Evolutionary conservation across 2,888 invertebrate species (phyloP).

Genomic region (Temnothorax unifasciatus): DNA sequence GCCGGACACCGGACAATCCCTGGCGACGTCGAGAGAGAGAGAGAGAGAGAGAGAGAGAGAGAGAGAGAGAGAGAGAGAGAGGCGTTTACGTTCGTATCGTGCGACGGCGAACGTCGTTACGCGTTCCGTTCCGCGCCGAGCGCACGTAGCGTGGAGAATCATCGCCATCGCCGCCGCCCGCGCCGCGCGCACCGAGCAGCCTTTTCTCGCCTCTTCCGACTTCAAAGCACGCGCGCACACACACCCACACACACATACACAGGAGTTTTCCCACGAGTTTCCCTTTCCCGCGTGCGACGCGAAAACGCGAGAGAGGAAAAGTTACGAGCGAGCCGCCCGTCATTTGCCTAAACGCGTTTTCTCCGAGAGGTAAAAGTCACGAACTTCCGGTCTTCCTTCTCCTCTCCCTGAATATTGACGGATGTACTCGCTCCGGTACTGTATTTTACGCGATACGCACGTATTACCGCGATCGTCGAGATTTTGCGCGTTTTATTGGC

Average conservation of each 20-base stretch:
- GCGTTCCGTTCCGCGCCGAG: slow-evolving; percentile 11
- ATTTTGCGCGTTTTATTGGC: slow-evolving; percentile 13
- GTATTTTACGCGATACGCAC: neutral
- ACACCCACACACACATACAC: neutral
- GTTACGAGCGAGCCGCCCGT: slow-evolving; percentile 9
- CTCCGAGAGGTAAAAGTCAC: neutral
- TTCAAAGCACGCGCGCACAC: neutral
- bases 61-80: too few relatives aligned
- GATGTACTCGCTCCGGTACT: neutral
- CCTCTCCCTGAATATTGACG: too few relatives aligned
- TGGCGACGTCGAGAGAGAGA: neutral
- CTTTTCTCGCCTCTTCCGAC: slow-evolving; percentile 10
- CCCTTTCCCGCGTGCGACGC: slow-evolving; percentile 18
- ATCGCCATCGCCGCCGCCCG: too few relatives aligned
- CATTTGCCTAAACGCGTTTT: slow-evolving; percentile 23
- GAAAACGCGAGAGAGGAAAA: slow-evolving; percentile 5
- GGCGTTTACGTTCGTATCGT: slow-evolving; percentile 37
- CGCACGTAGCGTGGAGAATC: neutral
- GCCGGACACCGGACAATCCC: neutral
- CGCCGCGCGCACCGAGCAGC: neutral
- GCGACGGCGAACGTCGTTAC: slow-evolving; percentile 26
- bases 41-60: neutral
- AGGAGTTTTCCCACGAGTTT: slow-evolving; percentile 34
- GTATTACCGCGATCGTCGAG: too few relatives aligned
- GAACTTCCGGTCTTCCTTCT: too few relatives aligned